Percentiles rank a stretch among this genome's conserved stretches.
Conservation (phyloP, 2,113 vertebrate genomes). For the Polypterus senegalus region DNA sequence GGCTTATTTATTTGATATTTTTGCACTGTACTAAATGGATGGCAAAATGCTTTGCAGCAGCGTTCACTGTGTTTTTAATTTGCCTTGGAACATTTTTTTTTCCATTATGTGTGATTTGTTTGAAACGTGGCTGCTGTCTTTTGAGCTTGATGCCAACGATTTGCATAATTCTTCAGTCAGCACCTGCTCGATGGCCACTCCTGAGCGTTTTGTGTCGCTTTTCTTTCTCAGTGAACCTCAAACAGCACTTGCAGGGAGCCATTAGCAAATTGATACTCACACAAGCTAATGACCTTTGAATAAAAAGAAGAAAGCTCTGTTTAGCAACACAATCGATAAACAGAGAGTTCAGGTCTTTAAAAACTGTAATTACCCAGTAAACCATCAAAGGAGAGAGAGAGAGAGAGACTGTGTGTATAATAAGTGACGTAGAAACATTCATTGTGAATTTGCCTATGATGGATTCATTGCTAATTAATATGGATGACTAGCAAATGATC, state of each 20-base stretch:
- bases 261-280: constrained; percentile 1
- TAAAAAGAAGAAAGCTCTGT: constrained; percentile 1
- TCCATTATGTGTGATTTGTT: no score
- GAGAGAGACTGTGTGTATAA: background rate
- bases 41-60: no score
- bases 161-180: constrained; percentile 37
- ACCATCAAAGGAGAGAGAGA: constrained; percentile 4
- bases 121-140: background rate
- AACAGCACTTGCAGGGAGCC: background rate
- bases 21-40: no score
- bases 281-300: background rate
- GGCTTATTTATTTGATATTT: no score
- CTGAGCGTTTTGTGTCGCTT: background rate
- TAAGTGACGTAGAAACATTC: constrained; percentile 11
- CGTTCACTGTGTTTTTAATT: no score
- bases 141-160: constrained; percentile 24
- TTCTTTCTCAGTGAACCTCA: background rate
- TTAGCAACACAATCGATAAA: constrained; percentile 1
- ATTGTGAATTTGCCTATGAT: constrained; percentile 10
- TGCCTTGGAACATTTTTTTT: no score
- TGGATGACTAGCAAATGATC: background rate
- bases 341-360: constrained; percentile 1
- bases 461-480: constrained; percentile 17
- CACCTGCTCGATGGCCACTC: constrained; percentile 29
- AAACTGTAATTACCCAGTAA: constrained; percentile 1